Base-by-base conservation (phyloP, 1,140 invertebrate genomes). In the Diploscapter pachys region DNA sequence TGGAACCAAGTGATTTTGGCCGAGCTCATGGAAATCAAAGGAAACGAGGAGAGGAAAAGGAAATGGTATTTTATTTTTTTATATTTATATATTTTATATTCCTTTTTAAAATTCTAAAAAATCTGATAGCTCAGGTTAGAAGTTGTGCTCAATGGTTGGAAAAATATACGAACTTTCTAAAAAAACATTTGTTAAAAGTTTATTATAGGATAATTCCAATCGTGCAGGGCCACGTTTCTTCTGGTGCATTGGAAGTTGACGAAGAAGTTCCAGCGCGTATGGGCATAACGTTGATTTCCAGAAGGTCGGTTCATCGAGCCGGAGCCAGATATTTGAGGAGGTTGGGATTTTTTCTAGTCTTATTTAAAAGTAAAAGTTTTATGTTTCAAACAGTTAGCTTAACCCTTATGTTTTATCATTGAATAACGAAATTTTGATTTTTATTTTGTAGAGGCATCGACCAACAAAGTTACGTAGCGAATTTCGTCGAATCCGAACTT, bases 401-500 rank as follows among this genome's bases (percentile, higher is more conserved):
- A 68, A 68, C 31, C 8, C 6, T 68, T 53, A 68, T 53, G 53
- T 8, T 52, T 55, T 68, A 59, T 11, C 9, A 59, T 59, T 59
- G 57, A 11, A 59, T 59, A 59, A 11, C 31, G 31, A 31, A 31
- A 31, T 31, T 31, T 31, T 31, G 31, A 31, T 59, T 59, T 59
- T 31, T 31, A 31, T 59, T 11, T 65, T 68, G n/a, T 63, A 88
- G 94, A 63, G 94, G 94, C 3, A 92, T 96, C 0, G 94, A 97
- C 84, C 92, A 94, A 54, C 88, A 91, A 52, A 93, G 94, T 2
- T 90, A 94, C 83, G 93, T 93, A 75, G 94, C 94, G 0, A 97
- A 97, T 88, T 96, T 96, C 86, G 94, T 97, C 48, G 94, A 97
- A 87, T 95, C 94, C 0, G 94, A 97, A 85, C 93, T 96, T 3